A percentile compares a stretch with the other conserved stretches of the same genome.
phyloP scores from a whole-genome alignment of 1,140 invertebrate species.

The Muscidifurax raptorellus region DNA sequence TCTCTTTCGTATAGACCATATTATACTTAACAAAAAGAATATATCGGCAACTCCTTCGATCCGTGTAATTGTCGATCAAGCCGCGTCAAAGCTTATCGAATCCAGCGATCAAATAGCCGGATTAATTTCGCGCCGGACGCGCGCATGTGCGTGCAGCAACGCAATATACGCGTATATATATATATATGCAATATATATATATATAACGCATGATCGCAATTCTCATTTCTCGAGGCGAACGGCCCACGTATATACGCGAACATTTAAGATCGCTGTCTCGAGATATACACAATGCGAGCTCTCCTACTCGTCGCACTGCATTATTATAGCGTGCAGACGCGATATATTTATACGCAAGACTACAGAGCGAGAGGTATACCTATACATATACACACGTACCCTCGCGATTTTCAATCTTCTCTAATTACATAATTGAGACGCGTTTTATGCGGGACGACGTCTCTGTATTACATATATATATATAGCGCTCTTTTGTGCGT shows the following conservation, averaged over 20 bases:
- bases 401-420: conserved; percentile 23
- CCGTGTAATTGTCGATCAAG: conserved; percentile 38
- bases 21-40: neutral
- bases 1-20: neutral
- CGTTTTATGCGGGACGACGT: neutral
- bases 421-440: conserved; percentile 18
- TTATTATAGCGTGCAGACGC: neutral
- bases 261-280: neutral
- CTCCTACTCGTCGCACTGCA: neutral
- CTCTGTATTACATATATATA: neutral
- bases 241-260: conserved; percentile 11
- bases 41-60: conserved; percentile 8
- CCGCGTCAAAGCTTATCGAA: conserved; percentile 35
- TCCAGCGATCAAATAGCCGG: conserved; percentile 1
- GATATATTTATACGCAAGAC: neutral
- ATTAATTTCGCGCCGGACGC: conserved; percentile 24
- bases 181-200: neutral
- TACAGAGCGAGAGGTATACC: neutral
- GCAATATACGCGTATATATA: neutral
- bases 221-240: neutral
- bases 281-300: conserved; percentile 17
- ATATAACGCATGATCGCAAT: neutral
- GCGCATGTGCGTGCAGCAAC: neutral
- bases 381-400: neutral
- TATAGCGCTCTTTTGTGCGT: neutral